These are phyloP conservation scores for Colistium nudipinnis DNA, from an alignment of 2,113 vertebrate species.

Conservation along the genomic window DNA sequence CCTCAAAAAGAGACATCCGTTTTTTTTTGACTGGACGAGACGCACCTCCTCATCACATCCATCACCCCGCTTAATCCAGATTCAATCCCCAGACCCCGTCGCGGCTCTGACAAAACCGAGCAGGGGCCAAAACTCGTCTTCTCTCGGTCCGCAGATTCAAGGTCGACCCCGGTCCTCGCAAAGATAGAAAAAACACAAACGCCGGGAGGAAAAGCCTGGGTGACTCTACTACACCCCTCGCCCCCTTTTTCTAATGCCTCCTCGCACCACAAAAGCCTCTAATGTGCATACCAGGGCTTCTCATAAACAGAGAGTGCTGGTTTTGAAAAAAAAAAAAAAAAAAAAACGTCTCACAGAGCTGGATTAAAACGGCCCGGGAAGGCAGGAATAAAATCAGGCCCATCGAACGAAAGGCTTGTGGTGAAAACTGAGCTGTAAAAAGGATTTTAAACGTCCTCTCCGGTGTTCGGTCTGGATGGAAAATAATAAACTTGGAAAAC, in stretches of 20 bases:
- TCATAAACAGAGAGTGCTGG: conserved; percentile 39
- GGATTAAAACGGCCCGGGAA: conserved; percentile 21
- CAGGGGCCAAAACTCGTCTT: background rate
- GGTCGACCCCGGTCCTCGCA: background rate
- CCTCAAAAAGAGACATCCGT: no score
- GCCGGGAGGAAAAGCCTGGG: background rate
- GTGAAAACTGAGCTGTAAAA: conserved; percentile 29
- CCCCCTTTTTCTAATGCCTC: background rate
- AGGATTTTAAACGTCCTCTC: conserved; percentile 14
- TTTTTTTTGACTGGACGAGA: no score
- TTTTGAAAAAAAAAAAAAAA: no score
- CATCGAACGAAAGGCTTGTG: background rate
- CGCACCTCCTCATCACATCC: no score
- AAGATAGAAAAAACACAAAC: background rate
- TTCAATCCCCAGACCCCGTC: background rate
- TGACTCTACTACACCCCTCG: background rate
- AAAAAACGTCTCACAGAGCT: conserved; percentile 38
- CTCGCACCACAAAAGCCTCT: conserved; percentile 17
- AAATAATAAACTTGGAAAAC: conserved; percentile 1
- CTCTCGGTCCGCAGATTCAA: conserved; percentile 2
- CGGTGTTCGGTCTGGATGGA: background rate
- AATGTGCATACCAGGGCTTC: conserved; percentile 48
- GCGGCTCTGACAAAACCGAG: background rate
- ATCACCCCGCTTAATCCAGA: no score
- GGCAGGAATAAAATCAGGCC: background rate